Base-by-base conservation (phyloP, 2,888 invertebrate species). In the Steinernema carpocapsae region DNA sequence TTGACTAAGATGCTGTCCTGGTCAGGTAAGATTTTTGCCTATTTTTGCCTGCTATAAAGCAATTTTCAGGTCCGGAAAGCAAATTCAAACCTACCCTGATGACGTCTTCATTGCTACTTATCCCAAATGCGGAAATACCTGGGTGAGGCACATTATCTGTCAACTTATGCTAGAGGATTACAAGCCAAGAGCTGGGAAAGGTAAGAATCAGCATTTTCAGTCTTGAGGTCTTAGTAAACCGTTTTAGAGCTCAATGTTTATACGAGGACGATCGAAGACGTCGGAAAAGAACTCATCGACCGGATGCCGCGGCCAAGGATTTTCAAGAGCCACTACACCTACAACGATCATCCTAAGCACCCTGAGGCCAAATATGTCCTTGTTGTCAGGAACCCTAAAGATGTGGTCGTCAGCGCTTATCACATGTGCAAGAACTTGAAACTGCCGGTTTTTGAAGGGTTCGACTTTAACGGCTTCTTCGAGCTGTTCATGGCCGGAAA, bases 101-200 rank as follows among this genome's bases (percentile, higher is more conserved):
- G 85, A 85, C 72, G 77, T 85, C 14, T 77, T 85, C 59, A 80
- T 85, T 43, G 77, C 77, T 4, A 85, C 84, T 0, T 85, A 82
- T 72, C 85, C 84, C 42, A 85, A 85, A 72, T 85, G 84, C 70
- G 85, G 84, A 48, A 84, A 82, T 45, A 84, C 82, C 10, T 82
- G 82, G 81, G 77, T 82, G 3, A 83, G 83, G 74, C 83, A 83
- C 70, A 84, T 84, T 59, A 78, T 79, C 17, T 78, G 77, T n/a
- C 82, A 81, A 42, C 75, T 84, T 0, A 64, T 81, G 24, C 78
- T 79, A 46, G 75, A 76, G 24, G 75, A 75, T 19, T 80, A 82
- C 72, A 76, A 79, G 10, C 71, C 79, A 14, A 76, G 76, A 17
- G 75, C 75, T 37, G 82, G 82, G 42, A 82, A 82, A 70, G 82